Evolutionary conservation across 2,888 invertebrate species (phyloP).

Genomic region (Buathra laborator): DNA sequence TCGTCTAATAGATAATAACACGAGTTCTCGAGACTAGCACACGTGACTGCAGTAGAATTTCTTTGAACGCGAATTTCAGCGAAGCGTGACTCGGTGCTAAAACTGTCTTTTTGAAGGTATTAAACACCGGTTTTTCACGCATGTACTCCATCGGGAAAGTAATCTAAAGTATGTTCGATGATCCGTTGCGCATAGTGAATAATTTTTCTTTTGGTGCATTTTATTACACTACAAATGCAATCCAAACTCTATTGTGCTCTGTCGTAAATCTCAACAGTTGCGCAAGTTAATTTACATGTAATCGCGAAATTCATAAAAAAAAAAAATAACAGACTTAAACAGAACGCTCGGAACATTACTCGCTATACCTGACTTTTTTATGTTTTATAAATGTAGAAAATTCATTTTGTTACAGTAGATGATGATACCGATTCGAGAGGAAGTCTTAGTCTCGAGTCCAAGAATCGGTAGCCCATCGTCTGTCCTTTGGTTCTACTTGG

Average conservation of each 20-base stretch:
- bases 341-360: not conserved
- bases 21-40: not conserved
- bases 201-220: not conserved
- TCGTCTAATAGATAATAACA: not conserved
- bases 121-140: conserved; percentile 1
- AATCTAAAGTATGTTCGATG: conserved; percentile 12
- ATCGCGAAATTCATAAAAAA: not conserved
- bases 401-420: conserved; percentile 70
- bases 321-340: not conserved
- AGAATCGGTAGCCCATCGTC: conserved; percentile 74
- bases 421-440: conserved; percentile 76
- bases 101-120: not conserved
- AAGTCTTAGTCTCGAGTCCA: conserved; percentile 64
- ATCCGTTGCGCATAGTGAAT: not conserved
- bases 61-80: not conserved
- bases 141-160: not conserved
- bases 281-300: not conserved
- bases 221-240: not conserved
- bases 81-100: not conserved
- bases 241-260: not conserved
- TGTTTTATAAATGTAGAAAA: too few relatives aligned
- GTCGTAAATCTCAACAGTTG: not conserved
- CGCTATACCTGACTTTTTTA: not conserved
- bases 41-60: not conserved
- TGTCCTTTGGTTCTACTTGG: conserved; percentile 78